Evolutionary conservation across 1,140 invertebrate genomes (phyloP), one percentile per base, ranked within the genome.

Genomic region (Heliothis virescens): DNA sequence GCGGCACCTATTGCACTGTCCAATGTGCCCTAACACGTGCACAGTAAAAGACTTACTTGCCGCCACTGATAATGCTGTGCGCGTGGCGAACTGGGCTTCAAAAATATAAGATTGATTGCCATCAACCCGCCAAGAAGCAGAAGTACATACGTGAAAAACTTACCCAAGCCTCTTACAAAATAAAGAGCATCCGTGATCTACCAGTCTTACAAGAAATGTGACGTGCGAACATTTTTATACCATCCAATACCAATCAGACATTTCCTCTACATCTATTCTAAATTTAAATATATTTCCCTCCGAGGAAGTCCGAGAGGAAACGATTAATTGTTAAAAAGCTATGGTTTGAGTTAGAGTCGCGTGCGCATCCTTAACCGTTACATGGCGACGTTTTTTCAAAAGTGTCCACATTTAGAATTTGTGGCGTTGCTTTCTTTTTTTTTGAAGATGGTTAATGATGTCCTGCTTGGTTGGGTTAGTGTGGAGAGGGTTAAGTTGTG

Each of bases 381-480:
- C 69, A 73, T 53, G 48, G 69, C 21, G 65, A 60, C 67, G 79
- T 82, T 86, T 86, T 87, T 86, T 86, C 76, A 79, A 75, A 71
- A 65, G 50, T 79, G n/a, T 12, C 77, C 82, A 74, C 74, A 82
- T 87, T 85, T 87, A 87, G 85, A 87, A 79, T 69, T 63, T 65
- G 74, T 65, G 57, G 59, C 34, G 50, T 65, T 55, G 74, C 12
- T 15, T 48, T 63, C 79, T 79, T 80, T 71, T 71, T 85, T 84
- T 84, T 78, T 83, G 80, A 65, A 77, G 79, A 85, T 82, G 83
- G 79, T 85, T 85, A 85, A 85, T 85, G 85, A 87, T 84, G 85
- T 87, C 85, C 85, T 83, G 80, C 75, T 55, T 9, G 41, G 75
- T 12, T 67, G 2, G 18, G 50, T 48, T 69, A 67, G 59, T 65